Evolutionary conservation across 2,888 invertebrate species (phyloP).

Genomic region (Tortricodes alternella): DNA sequence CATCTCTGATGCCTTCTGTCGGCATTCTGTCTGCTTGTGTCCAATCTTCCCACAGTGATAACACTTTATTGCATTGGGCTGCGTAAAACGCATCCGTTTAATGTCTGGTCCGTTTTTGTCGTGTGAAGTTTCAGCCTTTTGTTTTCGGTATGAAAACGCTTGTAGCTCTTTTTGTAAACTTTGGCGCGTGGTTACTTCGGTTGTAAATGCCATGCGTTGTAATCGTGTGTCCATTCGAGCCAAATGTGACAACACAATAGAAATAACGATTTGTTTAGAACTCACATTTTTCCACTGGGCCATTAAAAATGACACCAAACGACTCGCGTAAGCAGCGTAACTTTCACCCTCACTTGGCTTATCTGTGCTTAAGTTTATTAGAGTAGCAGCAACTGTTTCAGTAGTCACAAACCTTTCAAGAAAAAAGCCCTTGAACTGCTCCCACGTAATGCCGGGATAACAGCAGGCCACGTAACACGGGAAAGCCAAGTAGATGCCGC

Average conservation of each 20-base stretch:
- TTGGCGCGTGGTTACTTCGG: background rate
- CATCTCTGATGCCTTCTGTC: background rate
- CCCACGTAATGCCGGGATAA: constrained; percentile 30
- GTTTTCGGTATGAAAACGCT: background rate
- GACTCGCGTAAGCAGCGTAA: background rate
- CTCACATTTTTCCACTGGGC: background rate
- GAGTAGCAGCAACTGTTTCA: constrained; percentile 20
- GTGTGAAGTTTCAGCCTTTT: background rate
- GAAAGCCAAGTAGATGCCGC: constrained; percentile 31
- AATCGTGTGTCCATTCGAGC: background rate
- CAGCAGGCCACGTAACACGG: no score
- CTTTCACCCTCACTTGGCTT: background rate
- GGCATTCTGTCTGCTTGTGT: background rate
- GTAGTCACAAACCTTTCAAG: constrained; percentile 24
- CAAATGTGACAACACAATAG: background rate
- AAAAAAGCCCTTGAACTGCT: constrained; percentile 29
- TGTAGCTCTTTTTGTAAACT: background rate
- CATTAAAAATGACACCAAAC: background rate
- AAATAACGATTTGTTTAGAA: background rate
- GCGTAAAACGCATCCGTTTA: no score
- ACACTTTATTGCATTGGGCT: background rate
- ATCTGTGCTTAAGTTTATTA: background rate
- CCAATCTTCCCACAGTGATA: background rate
- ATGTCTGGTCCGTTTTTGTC: background rate
- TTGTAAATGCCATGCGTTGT: background rate